Percentiles rank a stretch among this genome's conserved stretches.
These are phyloP conservation scores for Silurus asotus DNA, from an alignment of 2,113 vertebrate genomes.

Conservation along the genomic window DNA sequence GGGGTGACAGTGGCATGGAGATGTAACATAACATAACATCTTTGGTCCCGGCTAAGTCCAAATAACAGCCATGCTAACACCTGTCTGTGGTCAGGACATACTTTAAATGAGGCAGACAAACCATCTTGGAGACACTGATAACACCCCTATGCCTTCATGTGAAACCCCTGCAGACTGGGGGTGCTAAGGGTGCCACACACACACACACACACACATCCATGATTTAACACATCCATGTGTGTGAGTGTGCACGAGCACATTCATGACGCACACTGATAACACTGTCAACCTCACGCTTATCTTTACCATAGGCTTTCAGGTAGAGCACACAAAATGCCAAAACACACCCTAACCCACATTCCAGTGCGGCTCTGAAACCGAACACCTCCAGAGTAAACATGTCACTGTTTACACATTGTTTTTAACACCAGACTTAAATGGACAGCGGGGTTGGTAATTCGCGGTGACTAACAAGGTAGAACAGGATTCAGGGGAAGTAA, in stretches of 20 bases:
- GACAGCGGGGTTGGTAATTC: constrained; percentile 18
- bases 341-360: constrained; percentile 36
- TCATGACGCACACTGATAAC: constrained; percentile 25
- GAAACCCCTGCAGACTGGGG: not conserved
- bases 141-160: constrained; percentile 10
- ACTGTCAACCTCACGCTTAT: constrained; percentile 8
- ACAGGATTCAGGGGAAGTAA: not conserved
- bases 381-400: constrained; percentile 32
- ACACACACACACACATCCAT: not conserved
- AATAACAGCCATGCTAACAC: not conserved
- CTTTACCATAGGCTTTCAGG: constrained; percentile 31
- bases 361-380: constrained; percentile 14
- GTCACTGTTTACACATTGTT: constrained; percentile 34
- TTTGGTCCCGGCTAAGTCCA: not conserved
- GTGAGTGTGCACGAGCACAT: not conserved
- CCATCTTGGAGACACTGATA: not conserved
- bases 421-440: not conserved
- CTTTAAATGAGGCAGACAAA: not conserved
- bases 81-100: constrained; percentile 12
- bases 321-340: constrained; percentile 35
- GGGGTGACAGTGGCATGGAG: no score
- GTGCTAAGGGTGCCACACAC: constrained; percentile 8
- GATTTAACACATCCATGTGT: not conserved
- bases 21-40: no score
- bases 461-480: not conserved